Evolutionary conservation across 92 coral and sea anemone genomes (phyloP).

Genomic region (Phymanthus crucifer): DNA sequence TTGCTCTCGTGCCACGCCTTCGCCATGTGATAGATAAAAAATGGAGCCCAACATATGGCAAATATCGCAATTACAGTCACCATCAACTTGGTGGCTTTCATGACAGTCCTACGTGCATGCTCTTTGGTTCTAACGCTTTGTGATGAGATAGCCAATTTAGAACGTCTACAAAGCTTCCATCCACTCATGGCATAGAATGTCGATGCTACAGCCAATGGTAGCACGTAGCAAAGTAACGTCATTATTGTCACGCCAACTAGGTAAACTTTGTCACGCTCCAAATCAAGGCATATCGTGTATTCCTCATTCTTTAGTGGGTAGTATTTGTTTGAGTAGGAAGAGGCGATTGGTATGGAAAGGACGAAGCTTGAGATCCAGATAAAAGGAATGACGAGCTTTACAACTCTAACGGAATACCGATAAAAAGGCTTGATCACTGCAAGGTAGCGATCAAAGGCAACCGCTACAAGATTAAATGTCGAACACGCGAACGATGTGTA

Average conservation of each 20-base stretch:
- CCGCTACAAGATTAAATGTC: slow-evolving; percentile 41
- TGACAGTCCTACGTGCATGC: not conserved
- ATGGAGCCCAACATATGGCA: slow-evolving; percentile 45
- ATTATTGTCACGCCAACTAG: slow-evolving; percentile 25
- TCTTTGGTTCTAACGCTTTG: slow-evolving; percentile 9
- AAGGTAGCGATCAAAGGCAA: slow-evolving; percentile 38
- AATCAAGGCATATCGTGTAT: slow-evolving; percentile 23
- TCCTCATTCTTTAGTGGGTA: not conserved
- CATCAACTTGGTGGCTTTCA: slow-evolving; percentile 31
- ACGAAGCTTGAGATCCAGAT: slow-evolving; percentile 26
- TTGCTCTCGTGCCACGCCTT: slow-evolving; percentile 30
- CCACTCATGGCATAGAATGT: slow-evolving; percentile 30
- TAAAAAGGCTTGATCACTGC: slow-evolving; percentile 38
- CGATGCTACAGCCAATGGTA: slow-evolving; percentile 34
- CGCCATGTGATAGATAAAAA: slow-evolving; percentile 30
- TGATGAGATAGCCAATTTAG: not conserved
- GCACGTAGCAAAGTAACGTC: slow-evolving; percentile 31
- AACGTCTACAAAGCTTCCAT: slow-evolving; percentile 32
- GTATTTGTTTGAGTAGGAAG: slow-evolving; percentile 12
- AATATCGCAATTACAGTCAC: slow-evolving; percentile 28
- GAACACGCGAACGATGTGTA: slow-evolving; percentile 52
- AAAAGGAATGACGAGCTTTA: not conserved
- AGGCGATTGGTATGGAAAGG: slow-evolving; percentile 18
- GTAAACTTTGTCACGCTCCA: slow-evolving; percentile 23
- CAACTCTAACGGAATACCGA: slow-evolving; percentile 21